A percentile compares a stretch with the other conserved stretches of the same genome.
These are phyloP conservation scores for Epinephelus moara DNA, from an alignment of 2,113 vertebrate genomes.

Conservation along the genomic window DNA sequence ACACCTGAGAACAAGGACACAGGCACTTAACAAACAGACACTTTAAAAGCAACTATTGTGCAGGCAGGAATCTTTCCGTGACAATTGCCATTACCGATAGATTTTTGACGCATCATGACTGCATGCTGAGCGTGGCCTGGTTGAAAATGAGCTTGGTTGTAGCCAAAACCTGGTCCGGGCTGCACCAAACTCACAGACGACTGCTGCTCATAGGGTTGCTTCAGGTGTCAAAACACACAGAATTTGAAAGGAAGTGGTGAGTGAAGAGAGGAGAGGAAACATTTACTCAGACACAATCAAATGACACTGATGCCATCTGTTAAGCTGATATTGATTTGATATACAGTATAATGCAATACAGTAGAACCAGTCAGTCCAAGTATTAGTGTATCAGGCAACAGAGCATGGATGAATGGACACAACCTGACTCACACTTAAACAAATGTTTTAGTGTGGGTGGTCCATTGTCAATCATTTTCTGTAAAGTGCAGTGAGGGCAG, in stretches of 20 bases:
- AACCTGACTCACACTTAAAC: conserved; percentile 67
- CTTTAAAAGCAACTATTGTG: conserved; percentile 1
- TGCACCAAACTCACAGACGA: conserved; percentile 82
- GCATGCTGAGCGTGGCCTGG: conserved; percentile 89
- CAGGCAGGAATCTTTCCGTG: background rate
- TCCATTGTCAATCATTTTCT: conserved; percentile 70
- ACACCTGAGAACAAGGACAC: conserved; percentile 82
- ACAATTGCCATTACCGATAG: conserved; percentile 86
- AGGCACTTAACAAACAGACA: conserved; percentile 27
- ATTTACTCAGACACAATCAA: conserved; percentile 26
- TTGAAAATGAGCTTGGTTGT: conserved; percentile 90
- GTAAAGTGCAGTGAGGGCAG: conserved; percentile 57
- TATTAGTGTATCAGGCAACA: conserved; percentile 41
- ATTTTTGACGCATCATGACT: conserved; percentile 92
- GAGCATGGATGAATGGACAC: conserved; percentile 64
- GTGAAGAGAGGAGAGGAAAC: conserved; percentile 23
- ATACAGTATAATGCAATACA: conserved; percentile 20
- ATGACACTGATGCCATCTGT: conserved; percentile 24
- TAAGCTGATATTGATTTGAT: conserved; percentile 36
- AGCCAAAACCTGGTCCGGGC: conserved; percentile 85
- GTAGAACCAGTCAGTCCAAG: conserved; percentile 11
- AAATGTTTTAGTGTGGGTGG: conserved; percentile 70
- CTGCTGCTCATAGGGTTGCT: conserved; percentile 89
- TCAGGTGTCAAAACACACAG: conserved; percentile 44
- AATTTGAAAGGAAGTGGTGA: background rate